Evolutionary conservation across 1,140 invertebrate species (phyloP).

Genomic region (Temnothorax longispinosus): DNA sequence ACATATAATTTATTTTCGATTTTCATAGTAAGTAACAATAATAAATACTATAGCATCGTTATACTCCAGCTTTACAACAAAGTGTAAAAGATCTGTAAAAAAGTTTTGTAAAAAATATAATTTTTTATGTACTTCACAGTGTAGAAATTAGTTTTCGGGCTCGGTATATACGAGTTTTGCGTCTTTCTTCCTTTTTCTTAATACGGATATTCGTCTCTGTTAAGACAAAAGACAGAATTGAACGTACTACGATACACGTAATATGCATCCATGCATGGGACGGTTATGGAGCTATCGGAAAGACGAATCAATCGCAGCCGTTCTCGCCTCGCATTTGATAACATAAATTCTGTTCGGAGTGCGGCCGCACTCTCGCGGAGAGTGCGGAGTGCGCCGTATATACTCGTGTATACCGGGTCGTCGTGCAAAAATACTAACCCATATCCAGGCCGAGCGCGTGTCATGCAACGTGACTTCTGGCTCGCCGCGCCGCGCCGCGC

Average conservation of each 20-base stretch:
- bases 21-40: not conserved
- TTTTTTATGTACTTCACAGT: not conserved
- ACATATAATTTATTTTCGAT: not conserved
- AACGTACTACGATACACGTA: not conserved
- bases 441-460: conserved; percentile 82
- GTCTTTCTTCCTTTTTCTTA: not conserved
- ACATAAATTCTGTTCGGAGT: not conserved
- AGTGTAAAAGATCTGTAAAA: not conserved
- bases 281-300: not conserved
- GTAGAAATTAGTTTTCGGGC: not conserved
- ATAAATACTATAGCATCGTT: not conserved
- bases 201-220: not conserved
- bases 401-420: conserved; percentile 60
- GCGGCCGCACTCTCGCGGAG: not conserved
- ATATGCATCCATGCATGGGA: not conserved
- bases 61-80: not conserved
- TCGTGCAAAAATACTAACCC: conserved; percentile 80
- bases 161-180: not conserved
- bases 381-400: not conserved
- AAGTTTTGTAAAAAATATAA: not conserved
- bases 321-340: not conserved
- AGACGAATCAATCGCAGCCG: conserved; percentile 4
- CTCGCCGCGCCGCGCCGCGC: conserved; percentile 27
- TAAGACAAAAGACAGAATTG: not conserved
- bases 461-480: conserved; percentile 83